phyloP scores from a whole-genome alignment of 2,888 invertebrate species.

The Gryllus longicercus region DNA sequence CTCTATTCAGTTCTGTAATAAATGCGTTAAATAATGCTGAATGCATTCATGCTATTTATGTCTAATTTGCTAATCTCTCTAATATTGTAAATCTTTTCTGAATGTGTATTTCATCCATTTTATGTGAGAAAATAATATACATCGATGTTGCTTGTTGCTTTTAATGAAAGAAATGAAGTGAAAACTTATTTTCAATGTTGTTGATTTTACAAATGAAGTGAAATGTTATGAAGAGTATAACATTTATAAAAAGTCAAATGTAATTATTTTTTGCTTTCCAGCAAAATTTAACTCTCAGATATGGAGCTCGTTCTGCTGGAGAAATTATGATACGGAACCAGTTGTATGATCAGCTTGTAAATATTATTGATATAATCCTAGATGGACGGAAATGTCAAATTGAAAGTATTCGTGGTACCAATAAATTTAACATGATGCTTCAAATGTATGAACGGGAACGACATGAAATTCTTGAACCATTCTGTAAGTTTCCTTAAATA shows the following conservation, averaged over 20 bases:
- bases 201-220: too few relatives aligned
- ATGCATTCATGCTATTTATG: too few relatives aligned
- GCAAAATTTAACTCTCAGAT: constrained; percentile 43
- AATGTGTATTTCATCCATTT: background rate
- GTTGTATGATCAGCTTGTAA: constrained; percentile 66
- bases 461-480: constrained; percentile 60
- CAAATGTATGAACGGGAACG: constrained; percentile 67
- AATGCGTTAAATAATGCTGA: too few relatives aligned
- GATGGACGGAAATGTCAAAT: constrained; percentile 69
- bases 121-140: too few relatives aligned
- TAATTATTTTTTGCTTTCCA: constrained; percentile 38
- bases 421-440: constrained; percentile 56
- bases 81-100: background rate
- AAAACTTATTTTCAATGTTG: too few relatives aligned
- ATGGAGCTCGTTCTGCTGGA: constrained; percentile 56
- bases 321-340: constrained; percentile 56
- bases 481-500: constrained; percentile 37
- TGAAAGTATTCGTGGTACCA: constrained; percentile 60
- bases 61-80: too few relatives aligned
- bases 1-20: too few relatives aligned
- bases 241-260: too few relatives aligned
- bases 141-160: too few relatives aligned
- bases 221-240: too few relatives aligned
- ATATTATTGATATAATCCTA: constrained; percentile 67
- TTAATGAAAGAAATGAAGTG: too few relatives aligned